phyloP scores from a whole-genome alignment of 1,140 invertebrate species.

The Drosophila pruinosa region DNA sequence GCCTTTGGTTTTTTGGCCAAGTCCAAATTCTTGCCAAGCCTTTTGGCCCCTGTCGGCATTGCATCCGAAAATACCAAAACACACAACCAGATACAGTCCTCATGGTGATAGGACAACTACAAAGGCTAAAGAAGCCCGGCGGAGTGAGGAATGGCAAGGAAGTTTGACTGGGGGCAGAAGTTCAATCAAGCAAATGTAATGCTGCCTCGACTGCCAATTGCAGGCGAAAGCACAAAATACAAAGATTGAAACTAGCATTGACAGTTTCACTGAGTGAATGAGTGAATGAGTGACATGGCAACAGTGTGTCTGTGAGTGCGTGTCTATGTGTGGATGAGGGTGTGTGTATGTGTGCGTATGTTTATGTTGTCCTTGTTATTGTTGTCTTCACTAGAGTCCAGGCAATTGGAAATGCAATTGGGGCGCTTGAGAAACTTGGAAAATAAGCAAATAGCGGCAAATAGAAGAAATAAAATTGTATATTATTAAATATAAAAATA shows the following conservation, averaged over 20 bases:
- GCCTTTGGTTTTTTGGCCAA: conserved; percentile 40
- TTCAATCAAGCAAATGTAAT: conserved; percentile 77
- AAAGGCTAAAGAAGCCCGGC: not conserved
- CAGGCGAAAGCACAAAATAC: conserved; percentile 67
- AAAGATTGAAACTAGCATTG: conserved; percentile 72
- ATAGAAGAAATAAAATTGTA: not conserved
- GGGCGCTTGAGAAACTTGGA: conserved; percentile 12
- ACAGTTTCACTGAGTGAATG: conserved; percentile 73
- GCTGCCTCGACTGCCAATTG: conserved; percentile 66
- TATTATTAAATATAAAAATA: not conserved
- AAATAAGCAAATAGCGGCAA: not conserved
- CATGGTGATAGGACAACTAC: not conserved
- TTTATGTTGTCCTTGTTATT: conserved; percentile 25
- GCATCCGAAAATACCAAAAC: conserved; percentile 12
- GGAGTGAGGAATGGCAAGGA: not conserved
- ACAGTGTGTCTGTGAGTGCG: conserved; percentile 26
- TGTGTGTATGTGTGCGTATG: conserved; percentile 16
- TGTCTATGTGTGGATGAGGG: not conserved
- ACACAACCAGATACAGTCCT: not conserved
- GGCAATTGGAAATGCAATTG: conserved; percentile 47
- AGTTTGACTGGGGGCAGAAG: conserved; percentile 31
- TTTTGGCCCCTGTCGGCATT: conserved; percentile 26
- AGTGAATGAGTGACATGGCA: conserved; percentile 68
- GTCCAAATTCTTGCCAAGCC: conserved; percentile 26
- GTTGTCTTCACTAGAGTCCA: conserved; percentile 41